Base-by-base conservation (phyloP, 2,113 vertebrate genomes). In the Gymnocephalus cernua region DNA sequence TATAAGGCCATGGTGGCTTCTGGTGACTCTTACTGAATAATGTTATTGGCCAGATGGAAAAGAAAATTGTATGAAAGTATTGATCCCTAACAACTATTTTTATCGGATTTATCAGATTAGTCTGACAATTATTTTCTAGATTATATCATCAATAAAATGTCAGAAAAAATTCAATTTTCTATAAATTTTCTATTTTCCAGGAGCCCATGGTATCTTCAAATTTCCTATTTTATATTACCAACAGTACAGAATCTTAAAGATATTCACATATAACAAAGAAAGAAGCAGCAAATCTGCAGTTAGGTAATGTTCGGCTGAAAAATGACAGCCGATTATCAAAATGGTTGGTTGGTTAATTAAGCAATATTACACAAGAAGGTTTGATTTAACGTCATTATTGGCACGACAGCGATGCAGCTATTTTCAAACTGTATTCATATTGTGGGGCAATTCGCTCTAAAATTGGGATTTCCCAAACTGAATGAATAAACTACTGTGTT, bases 1-100 rank as follows among this genome's bases (percentile, higher is more conserved):
- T 18, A 21, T 38, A 15, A 69, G 14, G 57, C 51, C 35, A 41
- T 16, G 12, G 53, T 15, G 13, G 32, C 44, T 65, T 29, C 69
- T 57, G 41, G 61, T 66, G n/a, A 67, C 56, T 47, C 25, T 6
- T 25, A 16, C 45, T 59, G 73, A 76, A 79, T 66, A 25, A 57
- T 25, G 45, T 64, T 19, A 23, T 53, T 53, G 4, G 25, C 23
- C 14, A 44, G 10, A 14, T 27, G 9, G 4, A 23, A 13, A 9
- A 9, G 16, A 25, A 62, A 66, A 67, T 47, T 78, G 0, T 41
- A 41, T 41, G 10, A 6, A 61, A 54, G 23, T 35, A 21, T 45
- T 35, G 16, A 45, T 47, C 25, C 35, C 6, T 47, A 6, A 45
- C 21, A 32, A 19, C 6, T 41, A 41, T 41, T 41, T 41, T 11